These are phyloP conservation scores for Neosalanx taihuensis DNA, from an alignment of 2,797 vertebrate species.

Conservation along the genomic window DNA sequence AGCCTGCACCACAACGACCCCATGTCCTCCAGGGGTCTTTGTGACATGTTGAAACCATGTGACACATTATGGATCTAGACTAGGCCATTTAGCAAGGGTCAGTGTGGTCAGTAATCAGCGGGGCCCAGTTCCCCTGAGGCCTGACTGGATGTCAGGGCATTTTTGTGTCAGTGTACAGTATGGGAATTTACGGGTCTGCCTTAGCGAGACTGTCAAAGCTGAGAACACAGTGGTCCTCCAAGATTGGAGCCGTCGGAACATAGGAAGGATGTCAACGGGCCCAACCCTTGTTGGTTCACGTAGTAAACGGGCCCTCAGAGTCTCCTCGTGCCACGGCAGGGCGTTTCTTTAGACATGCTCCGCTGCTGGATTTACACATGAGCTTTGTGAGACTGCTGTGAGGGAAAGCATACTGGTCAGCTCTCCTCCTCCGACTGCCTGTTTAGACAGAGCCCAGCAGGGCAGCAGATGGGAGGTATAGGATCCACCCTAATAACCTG, in stretches of 20 bases:
- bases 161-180: slow-evolving; percentile 34
- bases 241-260: slow-evolving; percentile 20
- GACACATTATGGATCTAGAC: slow-evolving; percentile 60
- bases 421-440: slow-evolving; percentile 16
- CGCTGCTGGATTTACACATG: slow-evolving; percentile 18
- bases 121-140: slow-evolving; percentile 14
- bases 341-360: slow-evolving; percentile 12
- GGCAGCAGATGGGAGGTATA: slow-evolving; percentile 4
- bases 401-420: slow-evolving; percentile 16
- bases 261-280: slow-evolving; percentile 24
- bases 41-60: slow-evolving; percentile 59
- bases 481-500: neutral
- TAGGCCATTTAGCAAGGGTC: slow-evolving; percentile 54
- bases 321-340: slow-evolving; percentile 19
- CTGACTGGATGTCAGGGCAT: slow-evolving; percentile 25
- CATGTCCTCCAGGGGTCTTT: slow-evolving; percentile 47
- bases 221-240: slow-evolving; percentile 13
- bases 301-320: slow-evolving; percentile 27
- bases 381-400: slow-evolving; percentile 8
- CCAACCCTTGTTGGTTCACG: slow-evolving; percentile 30
- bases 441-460: slow-evolving; percentile 12
- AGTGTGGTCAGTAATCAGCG: slow-evolving; percentile 48
- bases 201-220: neutral
- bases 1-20: slow-evolving; percentile 50
- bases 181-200: slow-evolving; percentile 16